Conservation (phyloP, 2,888 invertebrate species). For the Hirtodrosophila histrioides region DNA sequence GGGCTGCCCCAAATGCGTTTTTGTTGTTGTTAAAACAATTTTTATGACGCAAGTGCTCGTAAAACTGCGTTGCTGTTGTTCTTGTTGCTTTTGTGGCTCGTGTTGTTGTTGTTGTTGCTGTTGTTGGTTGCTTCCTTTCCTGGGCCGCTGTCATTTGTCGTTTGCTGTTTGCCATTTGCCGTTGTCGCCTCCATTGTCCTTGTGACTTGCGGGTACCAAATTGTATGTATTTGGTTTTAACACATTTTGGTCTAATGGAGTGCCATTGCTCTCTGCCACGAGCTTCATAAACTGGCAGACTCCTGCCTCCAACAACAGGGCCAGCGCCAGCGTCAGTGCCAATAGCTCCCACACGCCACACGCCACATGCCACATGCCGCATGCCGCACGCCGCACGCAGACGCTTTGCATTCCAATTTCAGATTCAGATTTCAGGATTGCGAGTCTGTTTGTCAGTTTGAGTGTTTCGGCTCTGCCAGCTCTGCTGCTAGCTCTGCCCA, state of each 20-base stretch:
- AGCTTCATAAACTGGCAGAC: constrained; percentile 36
- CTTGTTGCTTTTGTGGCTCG: constrained; percentile 6
- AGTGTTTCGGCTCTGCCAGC: constrained; percentile 1
- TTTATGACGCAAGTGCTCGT: constrained; percentile 72
- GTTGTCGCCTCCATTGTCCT: constrained; percentile 65
- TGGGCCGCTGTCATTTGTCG: constrained; percentile 37
- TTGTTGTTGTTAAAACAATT: constrained; percentile 70
- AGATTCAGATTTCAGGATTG: constrained; percentile 28
- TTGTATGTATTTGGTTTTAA: constrained; percentile 64
- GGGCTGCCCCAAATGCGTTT: constrained; percentile 67
- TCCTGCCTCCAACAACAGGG: background rate
- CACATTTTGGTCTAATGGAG: constrained; percentile 71
- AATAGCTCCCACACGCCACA: constrained; percentile 10
- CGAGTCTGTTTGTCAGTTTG: constrained; percentile 6
- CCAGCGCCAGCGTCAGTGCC: background rate
- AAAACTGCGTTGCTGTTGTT: constrained; percentile 56
- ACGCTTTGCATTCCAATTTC: constrained; percentile 48
- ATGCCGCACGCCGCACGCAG: constrained; percentile 6
- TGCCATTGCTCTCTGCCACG: constrained; percentile 47
- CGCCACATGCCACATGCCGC: constrained; percentile 15
- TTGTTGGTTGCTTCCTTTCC: constrained; percentile 11
- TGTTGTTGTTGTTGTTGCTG: constrained; percentile 5
- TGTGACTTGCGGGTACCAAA: constrained; percentile 46
- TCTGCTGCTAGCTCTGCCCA: constrained; percentile 3
- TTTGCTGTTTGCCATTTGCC: constrained; percentile 20